phyloP scores from a whole-genome alignment of 2,113 vertebrate species.

The Antechinus stuartii region DNA sequence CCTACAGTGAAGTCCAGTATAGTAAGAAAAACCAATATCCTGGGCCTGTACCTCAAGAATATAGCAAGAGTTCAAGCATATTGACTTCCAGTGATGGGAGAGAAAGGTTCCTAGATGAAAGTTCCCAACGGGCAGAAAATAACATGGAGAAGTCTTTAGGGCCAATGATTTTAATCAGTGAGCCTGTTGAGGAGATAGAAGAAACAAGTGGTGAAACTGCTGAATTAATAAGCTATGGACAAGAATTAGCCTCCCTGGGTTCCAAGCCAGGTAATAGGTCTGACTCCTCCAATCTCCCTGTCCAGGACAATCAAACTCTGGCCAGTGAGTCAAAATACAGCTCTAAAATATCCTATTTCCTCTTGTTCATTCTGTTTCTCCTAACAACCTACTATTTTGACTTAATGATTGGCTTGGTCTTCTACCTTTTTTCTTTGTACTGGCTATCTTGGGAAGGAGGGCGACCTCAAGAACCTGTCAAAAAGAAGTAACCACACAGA shows the following conservation, averaged over 20 bases:
- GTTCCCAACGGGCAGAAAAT: constrained; percentile 66
- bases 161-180: constrained; percentile 77
- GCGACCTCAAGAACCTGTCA: constrained; percentile 81
- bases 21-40: constrained; percentile 54
- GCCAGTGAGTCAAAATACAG: constrained; percentile 80
- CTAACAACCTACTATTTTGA: constrained; percentile 89
- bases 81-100: constrained; percentile 46
- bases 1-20: constrained; percentile 56
- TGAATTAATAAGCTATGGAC: constrained; percentile 52
- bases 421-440: constrained; percentile 91
- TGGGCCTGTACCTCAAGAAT: constrained; percentile 59
- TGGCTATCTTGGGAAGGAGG: constrained; percentile 89
- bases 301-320: constrained; percentile 72
- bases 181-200: constrained; percentile 76
- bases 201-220: constrained; percentile 60
- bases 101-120: constrained; percentile 61
- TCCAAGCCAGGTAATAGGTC: constrained; percentile 52
- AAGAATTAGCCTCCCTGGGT: constrained; percentile 46
- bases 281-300: constrained; percentile 63
- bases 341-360: constrained; percentile 85
- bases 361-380: constrained; percentile 90
- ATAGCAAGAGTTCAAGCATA: constrained; percentile 56
- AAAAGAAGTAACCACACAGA: constrained; percentile 78
- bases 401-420: constrained; percentile 89
- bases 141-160: constrained; percentile 59